Conservation (phyloP, 2,888 invertebrate species). For the Tricholauxania praeusta region DNA sequence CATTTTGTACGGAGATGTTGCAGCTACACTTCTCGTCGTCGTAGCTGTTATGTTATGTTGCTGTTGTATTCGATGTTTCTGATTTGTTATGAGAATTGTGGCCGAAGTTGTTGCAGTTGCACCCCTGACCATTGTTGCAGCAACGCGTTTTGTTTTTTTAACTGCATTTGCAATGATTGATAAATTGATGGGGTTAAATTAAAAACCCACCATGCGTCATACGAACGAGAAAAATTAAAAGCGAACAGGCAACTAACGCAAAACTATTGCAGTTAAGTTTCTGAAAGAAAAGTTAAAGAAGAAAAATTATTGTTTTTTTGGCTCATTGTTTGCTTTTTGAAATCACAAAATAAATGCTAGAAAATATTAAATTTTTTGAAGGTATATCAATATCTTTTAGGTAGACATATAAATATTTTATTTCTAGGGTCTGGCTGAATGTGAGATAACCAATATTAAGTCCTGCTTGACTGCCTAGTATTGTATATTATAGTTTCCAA, state of each 20-base stretch:
- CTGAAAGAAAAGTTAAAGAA: background rate
- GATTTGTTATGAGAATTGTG: slow-evolving; percentile 55
- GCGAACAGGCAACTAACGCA: slow-evolving; percentile 28
- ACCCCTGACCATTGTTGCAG: slow-evolving; percentile 56
- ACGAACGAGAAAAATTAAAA: background rate
- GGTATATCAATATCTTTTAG: no score
- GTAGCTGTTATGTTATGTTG: slow-evolving; percentile 67
- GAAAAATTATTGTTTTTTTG: background rate
- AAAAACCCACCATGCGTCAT: background rate
- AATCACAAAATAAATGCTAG: no score
- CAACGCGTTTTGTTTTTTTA: slow-evolving; percentile 33
- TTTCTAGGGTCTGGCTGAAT: no score
- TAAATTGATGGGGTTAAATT: background rate
- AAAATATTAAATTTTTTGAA: no score
- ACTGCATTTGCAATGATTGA: slow-evolving; percentile 32
- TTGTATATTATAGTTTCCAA: no score
- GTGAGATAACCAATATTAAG: no score
- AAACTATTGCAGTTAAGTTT: slow-evolving; percentile 31
- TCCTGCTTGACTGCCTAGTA: no score
- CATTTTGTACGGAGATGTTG: slow-evolving; percentile 57
- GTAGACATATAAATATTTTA: no score
- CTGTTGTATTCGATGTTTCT: slow-evolving; percentile 42
- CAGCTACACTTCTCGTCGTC: slow-evolving; percentile 52
- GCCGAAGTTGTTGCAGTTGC: slow-evolving; percentile 53
- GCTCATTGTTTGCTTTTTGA: no score